These are phyloP conservation scores for Spilarctia lutea DNA, from an alignment of 2,888 invertebrate species.

Conservation along the genomic window DNA sequence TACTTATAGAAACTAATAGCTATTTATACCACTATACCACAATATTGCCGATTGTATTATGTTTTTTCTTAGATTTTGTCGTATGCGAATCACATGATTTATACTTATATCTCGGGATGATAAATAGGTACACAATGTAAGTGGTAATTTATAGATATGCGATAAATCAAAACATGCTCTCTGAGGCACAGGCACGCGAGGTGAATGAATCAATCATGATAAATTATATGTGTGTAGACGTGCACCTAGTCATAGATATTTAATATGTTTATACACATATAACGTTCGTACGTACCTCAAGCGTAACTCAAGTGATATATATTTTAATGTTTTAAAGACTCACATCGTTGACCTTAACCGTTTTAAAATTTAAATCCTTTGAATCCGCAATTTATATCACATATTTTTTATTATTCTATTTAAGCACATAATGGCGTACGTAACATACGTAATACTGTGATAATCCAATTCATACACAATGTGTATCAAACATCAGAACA, in stretches of 20 bases:
- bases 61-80: constrained; percentile 9
- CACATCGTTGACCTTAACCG: background rate
- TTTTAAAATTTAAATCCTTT: constrained; percentile 17
- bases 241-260: constrained; percentile 35
- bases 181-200: constrained; percentile 48
- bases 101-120: constrained; percentile 45
- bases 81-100: constrained; percentile 41
- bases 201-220: constrained; percentile 65
- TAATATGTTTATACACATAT: constrained; percentile 31
- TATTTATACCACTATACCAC: background rate
- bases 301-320: constrained; percentile 33
- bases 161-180: constrained; percentile 59
- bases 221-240: constrained; percentile 54
- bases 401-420: background rate
- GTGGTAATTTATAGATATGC: constrained; percentile 60
- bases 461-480: no score
- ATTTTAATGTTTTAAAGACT: constrained; percentile 22
- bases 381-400: no score
- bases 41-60: background rate
- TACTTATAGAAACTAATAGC: background rate
- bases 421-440: background rate
- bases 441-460: background rate
- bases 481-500: no score
- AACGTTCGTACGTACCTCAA: constrained; percentile 37
- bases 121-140: constrained; percentile 58